Evolutionary conservation across 2,113 vertebrate species (phyloP), one percentile per base, ranked within the genome.

Genomic region (Dryoscopus gambensis): DNA sequence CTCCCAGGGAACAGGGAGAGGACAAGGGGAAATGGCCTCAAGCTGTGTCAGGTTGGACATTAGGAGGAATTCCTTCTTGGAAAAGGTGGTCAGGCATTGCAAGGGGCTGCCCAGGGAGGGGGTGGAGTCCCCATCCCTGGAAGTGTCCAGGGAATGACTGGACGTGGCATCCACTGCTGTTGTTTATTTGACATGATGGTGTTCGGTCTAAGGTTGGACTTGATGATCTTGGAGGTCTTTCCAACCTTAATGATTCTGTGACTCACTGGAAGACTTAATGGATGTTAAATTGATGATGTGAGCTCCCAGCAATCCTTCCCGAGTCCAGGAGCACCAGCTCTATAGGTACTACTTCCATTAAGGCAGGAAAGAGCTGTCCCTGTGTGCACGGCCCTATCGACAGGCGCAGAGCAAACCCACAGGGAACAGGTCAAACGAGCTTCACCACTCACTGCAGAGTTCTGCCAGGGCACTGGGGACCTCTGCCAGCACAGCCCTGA

Each of bases 11-110:
- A 27, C 33, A 87, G 21, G 62, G 27, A 77, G 6, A 44, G 46
- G 9, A 60, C 1, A 4, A 59, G 33, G 44, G 44, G 53, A 21
- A 68, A 52, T 0, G 0, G 46, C 14, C 27, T 44, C 22, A 33
- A 33, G 37, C 6, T 22, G 17, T 17, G 49, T 6, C 69, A 82
- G n/a, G 47, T 8, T 55, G 70, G 31, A 76, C 21, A 35, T 22
- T n/a, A 60, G 31, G 17, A 47, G 23, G 40, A 62, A 76, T 76
- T 62, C 42, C 19, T 42, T 4, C 17, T 30, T 31, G 30, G 40
- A 62, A 69, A 35, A 21, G 5, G 7, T 52, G 6, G 46, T 25
- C 4, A 40, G 11, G 17, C 47, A 30, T 19, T 35, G n/a, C 25
- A 46, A 76, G 12, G 53, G 12, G 25, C 31, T 84, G 22, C 12